phyloP scores from a whole-genome alignment of 1,140 invertebrate genomes.

The Periplaneta americana region DNA sequence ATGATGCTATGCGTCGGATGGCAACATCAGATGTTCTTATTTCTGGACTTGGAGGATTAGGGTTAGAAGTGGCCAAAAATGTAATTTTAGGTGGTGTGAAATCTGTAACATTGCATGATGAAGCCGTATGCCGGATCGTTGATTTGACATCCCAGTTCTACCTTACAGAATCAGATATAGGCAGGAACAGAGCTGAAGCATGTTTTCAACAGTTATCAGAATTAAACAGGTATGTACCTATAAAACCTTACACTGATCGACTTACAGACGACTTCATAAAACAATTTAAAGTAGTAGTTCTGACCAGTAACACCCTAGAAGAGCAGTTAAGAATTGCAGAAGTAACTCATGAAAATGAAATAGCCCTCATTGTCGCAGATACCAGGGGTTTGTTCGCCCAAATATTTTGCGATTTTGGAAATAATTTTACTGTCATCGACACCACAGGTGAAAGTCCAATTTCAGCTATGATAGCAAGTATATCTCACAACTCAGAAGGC shows the following conservation, averaged over 20 bases:
- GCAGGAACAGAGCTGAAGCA: constrained; percentile 83
- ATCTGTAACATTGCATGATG: constrained; percentile 94
- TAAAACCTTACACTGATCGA: constrained; percentile 60
- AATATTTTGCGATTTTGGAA: constrained; percentile 95
- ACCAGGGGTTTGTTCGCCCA: constrained; percentile 89
- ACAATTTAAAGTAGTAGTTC: constrained; percentile 83
- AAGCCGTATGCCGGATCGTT: constrained; percentile 47
- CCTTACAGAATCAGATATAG: constrained; percentile 71
- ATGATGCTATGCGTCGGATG: constrained; percentile 98
- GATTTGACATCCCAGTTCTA: constrained; percentile 88
- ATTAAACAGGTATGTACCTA: constrained; percentile 91
- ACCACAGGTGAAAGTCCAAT: constrained; percentile 85
- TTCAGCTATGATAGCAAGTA: constrained; percentile 80
- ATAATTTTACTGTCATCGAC: constrained; percentile 81
- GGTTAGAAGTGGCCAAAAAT: constrained; percentile 98
- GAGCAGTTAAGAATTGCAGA: constrained; percentile 78
- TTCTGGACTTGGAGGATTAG: constrained; percentile 90
- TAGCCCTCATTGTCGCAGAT: constrained; percentile 85
- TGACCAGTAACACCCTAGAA: constrained; percentile 69
- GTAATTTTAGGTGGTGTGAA: constrained; percentile 96
- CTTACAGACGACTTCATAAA: constrained; percentile 75
- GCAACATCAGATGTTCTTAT: constrained; percentile 92
- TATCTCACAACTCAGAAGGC: constrained; percentile 74
- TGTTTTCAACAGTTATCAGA: constrained; percentile 77
- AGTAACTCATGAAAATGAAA: constrained; percentile 73